A percentile compares a stretch with the other conserved stretches of the same genome.
Evolutionary conservation across 1,140 invertebrate species (phyloP).

Genomic region (Drosophila ercepeae): DNA sequence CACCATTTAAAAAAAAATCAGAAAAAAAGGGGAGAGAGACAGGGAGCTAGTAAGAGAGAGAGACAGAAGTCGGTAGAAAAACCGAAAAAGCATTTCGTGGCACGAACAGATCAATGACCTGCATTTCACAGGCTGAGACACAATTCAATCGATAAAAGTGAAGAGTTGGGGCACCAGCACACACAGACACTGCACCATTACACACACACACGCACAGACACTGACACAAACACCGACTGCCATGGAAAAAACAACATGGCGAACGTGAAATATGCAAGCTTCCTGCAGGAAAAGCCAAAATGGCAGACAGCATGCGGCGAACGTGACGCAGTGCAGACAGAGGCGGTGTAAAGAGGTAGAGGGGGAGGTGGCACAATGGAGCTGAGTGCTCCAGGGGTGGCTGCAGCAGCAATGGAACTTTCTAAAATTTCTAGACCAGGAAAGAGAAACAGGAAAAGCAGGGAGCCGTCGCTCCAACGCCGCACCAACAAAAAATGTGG

Average conservation of each 20-base stretch:
- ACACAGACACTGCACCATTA: constrained; percentile 55
- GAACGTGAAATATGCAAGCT: constrained; percentile 80
- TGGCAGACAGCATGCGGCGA: constrained; percentile 62
- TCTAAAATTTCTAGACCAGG: constrained; percentile 38
- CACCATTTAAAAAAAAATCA: neutral
- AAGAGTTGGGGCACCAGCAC: constrained; percentile 76
- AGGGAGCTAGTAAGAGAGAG: neutral
- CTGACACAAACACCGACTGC: constrained; percentile 18
- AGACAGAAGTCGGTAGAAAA: constrained; percentile 8
- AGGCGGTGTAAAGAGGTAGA: constrained; percentile 5
- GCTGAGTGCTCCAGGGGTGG: constrained; percentile 22
- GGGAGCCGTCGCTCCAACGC: neutral
- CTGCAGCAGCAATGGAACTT: constrained; percentile 41
- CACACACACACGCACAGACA: constrained; percentile 37
- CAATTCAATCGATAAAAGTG: constrained; percentile 82
- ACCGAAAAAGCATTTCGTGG: constrained; percentile 61
- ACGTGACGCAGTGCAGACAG: constrained; percentile 65
- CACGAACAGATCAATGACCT: constrained; percentile 80
- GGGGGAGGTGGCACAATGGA: neutral
- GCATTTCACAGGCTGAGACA: constrained; percentile 80
- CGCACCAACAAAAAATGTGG: constrained; percentile 8
- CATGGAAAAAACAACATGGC: constrained; percentile 57
- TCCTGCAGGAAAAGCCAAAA: constrained; percentile 81
- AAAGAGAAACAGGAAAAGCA: constrained; percentile 4
- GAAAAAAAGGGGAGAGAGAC: neutral